phyloP scores from a whole-genome alignment of 1,140 invertebrate genomes.

The Nixonia krombeini region DNA sequence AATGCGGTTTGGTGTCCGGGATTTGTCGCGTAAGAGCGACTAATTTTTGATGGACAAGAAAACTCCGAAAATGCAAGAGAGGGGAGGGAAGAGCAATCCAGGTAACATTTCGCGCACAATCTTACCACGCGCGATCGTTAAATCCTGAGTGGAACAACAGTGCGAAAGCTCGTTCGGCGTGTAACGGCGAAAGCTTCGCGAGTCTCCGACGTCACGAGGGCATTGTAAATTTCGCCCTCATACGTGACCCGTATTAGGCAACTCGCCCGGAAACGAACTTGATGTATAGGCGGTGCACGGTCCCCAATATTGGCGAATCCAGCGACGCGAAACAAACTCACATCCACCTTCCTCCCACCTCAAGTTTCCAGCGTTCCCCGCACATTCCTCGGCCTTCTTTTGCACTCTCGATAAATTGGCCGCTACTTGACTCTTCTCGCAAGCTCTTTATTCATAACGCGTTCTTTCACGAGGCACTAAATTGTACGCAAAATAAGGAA shows the following conservation, averaged over 20 bases:
- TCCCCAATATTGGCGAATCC: background rate
- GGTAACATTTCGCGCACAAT: too few species aligned
- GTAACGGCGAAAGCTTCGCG: conserved; percentile 3
- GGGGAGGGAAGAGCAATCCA: too few species aligned
- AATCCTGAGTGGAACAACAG: background rate
- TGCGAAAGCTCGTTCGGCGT: background rate
- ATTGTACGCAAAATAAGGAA: background rate
- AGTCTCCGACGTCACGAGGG: conserved; percentile 11
- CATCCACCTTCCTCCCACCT: background rate
- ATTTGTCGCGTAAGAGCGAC: too few species aligned
- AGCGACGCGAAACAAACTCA: background rate
- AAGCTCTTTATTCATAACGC: background rate
- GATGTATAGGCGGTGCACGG: background rate
- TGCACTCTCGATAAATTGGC: too few species aligned
- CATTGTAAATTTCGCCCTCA: conserved; percentile 44
- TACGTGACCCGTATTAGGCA: conserved; percentile 9
- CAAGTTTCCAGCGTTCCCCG: too few species aligned
- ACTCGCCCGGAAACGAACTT: background rate
- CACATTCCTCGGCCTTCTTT: too few species aligned
- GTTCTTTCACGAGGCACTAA: background rate
- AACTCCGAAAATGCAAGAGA: too few species aligned
- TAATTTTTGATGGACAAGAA: background rate
- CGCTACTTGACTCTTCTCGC: background rate
- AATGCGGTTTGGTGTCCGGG: too few species aligned
- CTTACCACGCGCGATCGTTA: background rate